Conservation (phyloP, 2,888 invertebrate species). For the Sarcophaga subvicina region DNA sequence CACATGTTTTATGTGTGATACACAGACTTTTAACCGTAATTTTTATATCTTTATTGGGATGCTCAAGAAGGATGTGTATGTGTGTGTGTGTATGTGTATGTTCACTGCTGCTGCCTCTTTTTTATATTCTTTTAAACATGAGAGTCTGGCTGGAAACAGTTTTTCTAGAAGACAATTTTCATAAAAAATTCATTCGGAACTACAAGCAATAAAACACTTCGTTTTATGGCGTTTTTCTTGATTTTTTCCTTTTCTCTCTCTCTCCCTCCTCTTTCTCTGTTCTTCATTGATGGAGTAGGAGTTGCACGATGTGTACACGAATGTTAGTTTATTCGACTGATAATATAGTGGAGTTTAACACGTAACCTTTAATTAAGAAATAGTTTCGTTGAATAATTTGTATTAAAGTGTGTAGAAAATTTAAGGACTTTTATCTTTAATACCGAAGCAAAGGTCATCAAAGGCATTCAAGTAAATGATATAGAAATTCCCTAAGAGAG, state of each 20-base stretch:
- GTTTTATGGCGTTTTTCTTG: conserved; percentile 8
- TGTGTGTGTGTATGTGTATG: neutral
- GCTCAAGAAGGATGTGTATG: neutral
- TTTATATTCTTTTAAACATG: conserved; percentile 32
- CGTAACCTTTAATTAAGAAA: conserved; percentile 48
- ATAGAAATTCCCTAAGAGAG: too few species aligned
- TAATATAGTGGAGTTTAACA: conserved; percentile 50
- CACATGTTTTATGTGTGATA: neutral
- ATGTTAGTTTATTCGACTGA: neutral
- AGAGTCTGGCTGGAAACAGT: conserved; percentile 29
- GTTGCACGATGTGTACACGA: neutral
- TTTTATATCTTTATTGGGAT: conserved; percentile 48
- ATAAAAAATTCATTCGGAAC: conserved; percentile 67
- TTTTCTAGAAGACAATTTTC: conserved; percentile 37
- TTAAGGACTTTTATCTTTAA: too few species aligned
- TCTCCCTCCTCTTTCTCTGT: too few species aligned
- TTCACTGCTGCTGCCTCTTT: neutral
- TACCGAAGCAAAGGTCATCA: too few species aligned
- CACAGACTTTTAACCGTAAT: conserved; percentile 48
- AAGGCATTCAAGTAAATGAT: too few species aligned
- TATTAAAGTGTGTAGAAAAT: too few species aligned
- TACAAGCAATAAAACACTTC: conserved; percentile 65
- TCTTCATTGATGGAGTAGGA: neutral
- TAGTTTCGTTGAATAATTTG: neutral
- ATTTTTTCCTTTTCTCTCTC: neutral